Percentiles rank a stretch among this genome's conserved stretches.
These are phyloP conservation scores for Antechinus flavipes DNA, from an alignment of 2,113 vertebrate species.

Conservation along the genomic window DNA sequence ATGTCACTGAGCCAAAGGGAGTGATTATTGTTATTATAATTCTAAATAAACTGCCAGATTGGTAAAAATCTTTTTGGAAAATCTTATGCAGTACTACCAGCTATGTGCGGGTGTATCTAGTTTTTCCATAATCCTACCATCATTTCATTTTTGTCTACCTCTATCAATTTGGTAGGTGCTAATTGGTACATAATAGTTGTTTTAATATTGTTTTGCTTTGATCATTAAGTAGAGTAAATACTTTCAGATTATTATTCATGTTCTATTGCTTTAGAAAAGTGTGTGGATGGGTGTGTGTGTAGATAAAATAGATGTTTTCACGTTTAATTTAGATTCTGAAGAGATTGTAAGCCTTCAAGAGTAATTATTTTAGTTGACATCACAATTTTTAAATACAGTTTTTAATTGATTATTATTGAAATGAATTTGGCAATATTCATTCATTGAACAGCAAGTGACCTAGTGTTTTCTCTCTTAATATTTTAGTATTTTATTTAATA, in stretches of 20 bases:
- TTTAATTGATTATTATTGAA: background rate
- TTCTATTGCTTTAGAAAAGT: background rate
- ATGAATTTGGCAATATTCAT: constrained; percentile 1
- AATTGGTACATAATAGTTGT: background rate
- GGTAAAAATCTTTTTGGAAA: background rate
- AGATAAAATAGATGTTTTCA: background rate
- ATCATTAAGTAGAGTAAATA: background rate
- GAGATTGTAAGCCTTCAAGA: background rate
- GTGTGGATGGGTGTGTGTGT: too few species aligned
- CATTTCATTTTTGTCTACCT: background rate
- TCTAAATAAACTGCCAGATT: background rate
- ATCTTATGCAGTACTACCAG: background rate
- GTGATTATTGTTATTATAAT: too few species aligned
- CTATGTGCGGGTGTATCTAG: background rate
- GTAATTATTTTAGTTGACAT: background rate
- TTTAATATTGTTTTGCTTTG: background rate
- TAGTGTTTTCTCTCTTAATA: constrained; percentile 59
- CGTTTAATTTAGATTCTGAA: background rate
- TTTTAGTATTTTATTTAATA: constrained; percentile 44
- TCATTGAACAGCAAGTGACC: constrained; percentile 55
- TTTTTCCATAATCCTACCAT: background rate
- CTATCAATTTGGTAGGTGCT: background rate
- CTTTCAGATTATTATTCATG: background rate
- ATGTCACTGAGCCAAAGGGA: too few species aligned
- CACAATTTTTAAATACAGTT: background rate